Conservation (phyloP, 2,797 vertebrate genomes). For the Pitangus sulphuratus region DNA sequence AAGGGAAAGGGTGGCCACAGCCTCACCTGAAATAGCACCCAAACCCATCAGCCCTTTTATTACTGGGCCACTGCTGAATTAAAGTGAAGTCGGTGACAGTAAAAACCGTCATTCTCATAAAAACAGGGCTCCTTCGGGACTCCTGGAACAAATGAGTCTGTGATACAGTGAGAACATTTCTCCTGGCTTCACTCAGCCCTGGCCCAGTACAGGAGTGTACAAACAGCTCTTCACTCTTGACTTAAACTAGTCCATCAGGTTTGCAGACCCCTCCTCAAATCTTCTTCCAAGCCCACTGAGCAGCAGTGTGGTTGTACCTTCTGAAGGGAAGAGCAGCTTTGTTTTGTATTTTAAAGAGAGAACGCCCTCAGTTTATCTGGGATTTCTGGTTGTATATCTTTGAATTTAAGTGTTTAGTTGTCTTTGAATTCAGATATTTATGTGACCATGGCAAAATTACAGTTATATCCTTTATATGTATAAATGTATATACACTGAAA, state of each 20-base stretch:
- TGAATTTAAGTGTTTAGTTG: not conserved
- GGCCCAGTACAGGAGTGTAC: not conserved
- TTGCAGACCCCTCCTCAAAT: not conserved
- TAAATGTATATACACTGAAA: not conserved
- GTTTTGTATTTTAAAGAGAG: not conserved
- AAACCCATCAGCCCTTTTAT: not conserved
- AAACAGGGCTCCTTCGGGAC: not conserved
- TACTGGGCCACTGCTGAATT: not conserved
- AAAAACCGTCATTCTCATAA: not conserved
- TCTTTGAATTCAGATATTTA: not conserved
- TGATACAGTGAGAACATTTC: not conserved
- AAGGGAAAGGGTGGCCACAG: not conserved
- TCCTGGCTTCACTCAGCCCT: not conserved
- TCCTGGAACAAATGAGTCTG: not conserved
- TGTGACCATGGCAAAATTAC: not conserved
- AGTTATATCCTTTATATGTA: not conserved
- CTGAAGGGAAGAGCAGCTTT: not conserved
- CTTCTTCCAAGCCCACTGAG: not conserved
- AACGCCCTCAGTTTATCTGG: not conserved
- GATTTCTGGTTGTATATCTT: not conserved
- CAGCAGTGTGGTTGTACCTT: not conserved
- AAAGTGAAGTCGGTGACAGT: not conserved
- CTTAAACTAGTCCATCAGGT: not conserved
- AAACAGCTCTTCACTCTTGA: not conserved
- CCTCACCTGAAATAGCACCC: not conserved